Percentiles rank a stretch among this genome's conserved stretches.
These are phyloP conservation scores for Hypotaenidia okinawae DNA, from an alignment of 2,797 vertebrate genomes.

Conservation along the genomic window DNA sequence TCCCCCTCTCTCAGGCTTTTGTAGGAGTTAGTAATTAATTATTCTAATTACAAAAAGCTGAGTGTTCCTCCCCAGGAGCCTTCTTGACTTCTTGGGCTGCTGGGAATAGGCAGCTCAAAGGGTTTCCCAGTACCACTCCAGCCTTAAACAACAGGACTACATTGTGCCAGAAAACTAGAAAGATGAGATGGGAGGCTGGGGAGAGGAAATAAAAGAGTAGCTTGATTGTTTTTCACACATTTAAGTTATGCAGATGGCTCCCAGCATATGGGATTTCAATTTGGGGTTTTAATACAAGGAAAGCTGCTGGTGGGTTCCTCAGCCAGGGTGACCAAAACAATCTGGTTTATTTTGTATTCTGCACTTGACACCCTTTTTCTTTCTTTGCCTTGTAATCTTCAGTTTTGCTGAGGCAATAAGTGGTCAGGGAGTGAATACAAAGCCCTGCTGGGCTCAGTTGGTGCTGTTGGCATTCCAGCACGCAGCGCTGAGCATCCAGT, in stretches of 20 bases:
- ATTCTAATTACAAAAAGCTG: not conserved
- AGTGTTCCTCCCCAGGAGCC: not conserved
- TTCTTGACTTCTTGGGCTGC: not conserved
- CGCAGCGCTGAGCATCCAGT: not conserved
- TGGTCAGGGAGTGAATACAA: fast-evolving
- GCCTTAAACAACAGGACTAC: not conserved
- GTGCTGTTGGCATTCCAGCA: fast-evolving
- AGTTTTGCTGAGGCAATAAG: not conserved
- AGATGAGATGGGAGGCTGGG: not conserved
- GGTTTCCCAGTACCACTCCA: not conserved
- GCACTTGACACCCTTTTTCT: not conserved
- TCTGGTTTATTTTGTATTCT: not conserved
- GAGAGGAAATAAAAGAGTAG: not conserved
- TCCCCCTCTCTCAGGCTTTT: not conserved
- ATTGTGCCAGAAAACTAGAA: not conserved
- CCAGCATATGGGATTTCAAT: not conserved
- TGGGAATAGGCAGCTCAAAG: not conserved
- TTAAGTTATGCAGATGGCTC: not conserved
- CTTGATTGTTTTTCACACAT: not conserved
- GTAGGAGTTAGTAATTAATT: not conserved
- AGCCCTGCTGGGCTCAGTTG: not conserved
- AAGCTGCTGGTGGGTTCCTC: not conserved
- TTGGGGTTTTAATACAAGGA: not conserved
- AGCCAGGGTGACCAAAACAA: not conserved
- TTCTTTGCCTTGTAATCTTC: not conserved